Base-by-base conservation (phyloP, 2,797 vertebrate genomes). In the Odontamblyopus lacepedii region DNA sequence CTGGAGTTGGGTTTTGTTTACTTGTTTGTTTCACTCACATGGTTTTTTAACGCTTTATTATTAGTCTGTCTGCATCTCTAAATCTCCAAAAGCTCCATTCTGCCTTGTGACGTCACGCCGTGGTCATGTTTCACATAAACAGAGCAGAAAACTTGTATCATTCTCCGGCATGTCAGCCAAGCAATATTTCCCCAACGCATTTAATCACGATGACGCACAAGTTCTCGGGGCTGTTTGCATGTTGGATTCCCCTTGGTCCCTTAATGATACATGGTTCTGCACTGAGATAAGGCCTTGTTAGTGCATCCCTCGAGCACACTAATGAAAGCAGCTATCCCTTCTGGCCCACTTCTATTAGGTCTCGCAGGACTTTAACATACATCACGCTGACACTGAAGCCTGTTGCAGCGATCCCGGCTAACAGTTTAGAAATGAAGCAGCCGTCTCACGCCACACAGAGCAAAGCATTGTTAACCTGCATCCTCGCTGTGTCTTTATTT, bases 91-190 rank as follows among this genome's bases (percentile, higher is more conserved):
- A 9, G 35, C 35, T 8, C 35, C 2, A 8, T 38, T 38, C 35
- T 2, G 2, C 8, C 7, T 38, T 9, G 35, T 38, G 35, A 38
- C 1, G 35, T 38, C 35, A 38, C 2, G 2, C 35, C 1, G 35
- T 38, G 35, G 35, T 38, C 35, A 8, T 2, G 2, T 38, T 38
- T 38, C 8, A 38, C 35, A 38, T 38, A 9, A 38, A 38, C 7
- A 38, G 35, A 38, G 35, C 35, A 38, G 35, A 38, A 38, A 38
- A 57, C 73, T 76, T 55, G 71, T 41, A 23, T 63, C 61, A 78
- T 76, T 82, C 77, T 74, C 75, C 71, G 68, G 72, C 70, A 23
- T 81, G 77, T 84, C 81, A 82, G 82, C 73, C 79, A 75, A 78
- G 75, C 68, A 63, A 27, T 61, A 70, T 72, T 59, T 26, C 65